A percentile compares a stretch with the other conserved stretches of the same genome.
These are phyloP conservation scores for Potorous gilbertii DNA, from an alignment of 2,797 vertebrate species.

Conservation along the genomic window DNA sequence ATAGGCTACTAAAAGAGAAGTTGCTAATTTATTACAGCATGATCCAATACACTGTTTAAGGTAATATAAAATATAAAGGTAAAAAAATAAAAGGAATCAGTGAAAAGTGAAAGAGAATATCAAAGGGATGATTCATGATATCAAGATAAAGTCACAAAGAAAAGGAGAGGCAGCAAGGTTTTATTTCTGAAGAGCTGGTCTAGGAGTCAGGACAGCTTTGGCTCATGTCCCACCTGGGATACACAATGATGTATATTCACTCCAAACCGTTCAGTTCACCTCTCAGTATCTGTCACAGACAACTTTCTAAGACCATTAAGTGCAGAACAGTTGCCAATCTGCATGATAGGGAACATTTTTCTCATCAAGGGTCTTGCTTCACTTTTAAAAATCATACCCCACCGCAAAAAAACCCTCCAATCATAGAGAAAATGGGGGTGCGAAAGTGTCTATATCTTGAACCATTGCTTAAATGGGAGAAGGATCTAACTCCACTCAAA, in stretches of 20 bases:
- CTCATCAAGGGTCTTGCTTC: background rate
- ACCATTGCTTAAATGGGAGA: background rate
- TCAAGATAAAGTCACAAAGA: background rate
- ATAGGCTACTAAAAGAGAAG: background rate
- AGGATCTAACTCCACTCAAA: background rate
- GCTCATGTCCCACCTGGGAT: background rate
- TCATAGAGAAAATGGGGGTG: background rate
- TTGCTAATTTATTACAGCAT: background rate
- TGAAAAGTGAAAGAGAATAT: background rate
- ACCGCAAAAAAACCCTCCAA: accelerated
- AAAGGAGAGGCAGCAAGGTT: background rate
- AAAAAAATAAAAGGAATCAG: background rate
- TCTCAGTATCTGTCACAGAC: background rate
- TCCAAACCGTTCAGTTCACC: background rate
- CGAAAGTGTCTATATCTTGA: background rate
- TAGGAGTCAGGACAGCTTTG: background rate
- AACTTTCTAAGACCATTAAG: background rate
- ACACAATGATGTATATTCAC: background rate
- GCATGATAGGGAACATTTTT: background rate
- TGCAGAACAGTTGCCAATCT: background rate
- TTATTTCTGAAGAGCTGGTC: background rate
- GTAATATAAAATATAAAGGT: background rate
- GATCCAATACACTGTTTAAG: background rate
- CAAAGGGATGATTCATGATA: background rate
- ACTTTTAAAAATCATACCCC: background rate